Base-by-base conservation (phyloP, 2,888 invertebrate species). In the Zhengitettix transpicula region DNA sequence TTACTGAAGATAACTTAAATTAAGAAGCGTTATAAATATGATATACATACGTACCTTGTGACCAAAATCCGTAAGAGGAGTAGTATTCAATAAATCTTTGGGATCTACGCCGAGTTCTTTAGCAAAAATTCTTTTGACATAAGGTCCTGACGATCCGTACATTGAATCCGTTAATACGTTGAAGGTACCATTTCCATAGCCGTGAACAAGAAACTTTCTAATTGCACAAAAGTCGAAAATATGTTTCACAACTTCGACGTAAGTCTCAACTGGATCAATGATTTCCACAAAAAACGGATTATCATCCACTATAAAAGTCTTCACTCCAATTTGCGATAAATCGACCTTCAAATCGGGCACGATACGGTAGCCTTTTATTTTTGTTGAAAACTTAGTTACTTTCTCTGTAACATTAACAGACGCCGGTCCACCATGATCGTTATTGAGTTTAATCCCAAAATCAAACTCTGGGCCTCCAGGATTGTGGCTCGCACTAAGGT, bases 381-480 rank as follows among this genome's bases (percentile, higher is more conserved):
- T 77, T 55, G 82, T 89, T 0, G 92, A 87, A 17, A 90, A 74
- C 52, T 87, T 81, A 71, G 87, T 91, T 63, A 99, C 95, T 65
- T 84, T 81, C 69, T 96, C 84, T 10, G 98, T 98, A 57, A 91
- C 84, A 56, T 77, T 75, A 71, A 94, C 96, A 0, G 97, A 94
- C 1, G 98, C 98, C 0, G 99, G 97, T 0, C 94, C 99, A 59
- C 99, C 99, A 74, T 99, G 99, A 63, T 89, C 84, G 67, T 87
- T 91, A 77, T 99, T 99, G 75, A 91, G 99, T 75, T 99, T 99
- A 69, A 99, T 97, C 57, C 99, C 99, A 72, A 99, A 99, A 75
- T 99, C 99, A 65, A 90, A 90, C 70, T 95, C 82, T 9, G 93
- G 92, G 47, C 99, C 99, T 59, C 99, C 99, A 1, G 99, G 99